Evolutionary conservation across 2,888 invertebrate species (phyloP), one percentile per base, ranked within the genome.

Genomic region (Pyrocoelia pectoralis): DNA sequence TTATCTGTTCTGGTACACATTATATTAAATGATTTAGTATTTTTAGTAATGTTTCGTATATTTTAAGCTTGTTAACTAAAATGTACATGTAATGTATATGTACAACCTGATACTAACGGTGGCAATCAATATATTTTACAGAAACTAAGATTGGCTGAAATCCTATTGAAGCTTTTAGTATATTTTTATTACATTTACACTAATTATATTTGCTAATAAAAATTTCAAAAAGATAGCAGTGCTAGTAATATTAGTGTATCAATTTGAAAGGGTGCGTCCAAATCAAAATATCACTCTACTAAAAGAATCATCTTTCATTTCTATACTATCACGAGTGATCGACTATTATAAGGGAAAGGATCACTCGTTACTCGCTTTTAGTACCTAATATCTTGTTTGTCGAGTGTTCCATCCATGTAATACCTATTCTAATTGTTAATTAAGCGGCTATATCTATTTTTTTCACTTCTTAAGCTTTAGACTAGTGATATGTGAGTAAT

Each of bases 121-220:
- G 33, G 33, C 33, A 33, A 33, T 33, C 33, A 33, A 33, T 33
- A 33, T 33, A 33, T 33, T 33, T 33, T 33, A n/a, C 33, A 33
- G n/a, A 3, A n/a, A 24, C 24, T 24, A 24, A 24, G 24, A 24
- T 33, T n/a, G 2, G 33, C n/a, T 33, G 8, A 33, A 33, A 33
- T 3, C 9, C 33, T 24, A 24, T 24, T 6, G 24, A 6, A n/a
- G 33, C 33, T 33, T 33, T 33, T 33, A 33, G 33, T 33, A 33
- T 33, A 33, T 33, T 33, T 33, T 33, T 33, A n/a, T n/a, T 33
- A 33, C n/a, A 33, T n/a, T 33, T 33, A 33, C 33, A 33, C 9
- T 33, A n/a, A 3, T n/a, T 33, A n/a, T 33, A 33, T 33, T 33
- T 33, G 33, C 33, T 33, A 33, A 33, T 8, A n/a, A 24, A 24